Base-by-base conservation (phyloP, 2,888 invertebrate genomes). In the Tanypteryx hageni region DNA sequence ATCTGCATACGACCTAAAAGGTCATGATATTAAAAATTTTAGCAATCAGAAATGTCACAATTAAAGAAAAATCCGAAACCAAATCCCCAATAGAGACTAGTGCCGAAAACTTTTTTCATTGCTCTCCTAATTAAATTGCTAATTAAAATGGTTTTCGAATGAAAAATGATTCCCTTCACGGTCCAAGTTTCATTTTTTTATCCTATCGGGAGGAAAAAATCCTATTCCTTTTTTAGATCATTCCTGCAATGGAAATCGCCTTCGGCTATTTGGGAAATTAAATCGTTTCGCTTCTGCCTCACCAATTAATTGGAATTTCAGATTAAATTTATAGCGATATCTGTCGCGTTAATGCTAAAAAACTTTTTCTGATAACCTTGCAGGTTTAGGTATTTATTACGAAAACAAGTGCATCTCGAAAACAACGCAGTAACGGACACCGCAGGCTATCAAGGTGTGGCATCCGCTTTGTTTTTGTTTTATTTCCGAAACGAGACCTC, bases 141-240 rank as follows among this genome's bases (percentile, higher is more conserved):
- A 56, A 56, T 83, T 83, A 83, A 83, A 83, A 83, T 83, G n/a
- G 83, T 83, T 83, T 44, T 56, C 83, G 56, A 57, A 83, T 83
- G 83, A 44, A 1, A 44, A 57, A n/a, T 44, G 18, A 56, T 7
- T n/a, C n/a, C 57, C 57, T 83, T 83, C 57, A 56, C 83, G 56
- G 56, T n/a, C n/a, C n/a, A n/a, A n/a, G 83, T 57, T 57, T 57
- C 83, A 57, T 57, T 83, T 44, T 83, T 83, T 11, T 57, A 44
- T 57, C 83, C 10, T 83, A 44, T 57, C 44, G 44, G 57, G 57
- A 56, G n/a, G 44, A 83, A 83, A 83, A 82, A 18, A 83, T 8
- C n/a, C 83, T n/a, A 83, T 56, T 10, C n/a, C 44, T 83, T 56
- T 83, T 14, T n/a, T 18, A 44, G 82, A 57, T 5, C 44, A 44